Percentiles rank a stretch among this genome's conserved stretches.
These are phyloP conservation scores for Hyperoplus immaculatus DNA, from an alignment of 2,797 vertebrate species.

Conservation along the genomic window DNA sequence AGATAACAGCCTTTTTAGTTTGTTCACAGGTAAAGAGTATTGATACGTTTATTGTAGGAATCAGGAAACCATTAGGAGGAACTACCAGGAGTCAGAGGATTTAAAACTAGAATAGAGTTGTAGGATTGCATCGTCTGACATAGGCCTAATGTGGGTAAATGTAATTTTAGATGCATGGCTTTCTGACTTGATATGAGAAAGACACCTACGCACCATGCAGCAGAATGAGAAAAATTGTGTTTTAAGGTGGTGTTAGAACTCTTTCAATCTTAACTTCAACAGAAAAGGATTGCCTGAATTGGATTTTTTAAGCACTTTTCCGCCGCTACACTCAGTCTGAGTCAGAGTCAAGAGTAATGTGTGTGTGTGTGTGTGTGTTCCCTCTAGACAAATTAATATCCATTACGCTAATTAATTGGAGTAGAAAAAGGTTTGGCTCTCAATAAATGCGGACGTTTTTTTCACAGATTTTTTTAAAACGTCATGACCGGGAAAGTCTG, in stretches of 20 bases:
- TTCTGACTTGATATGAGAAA: neutral
- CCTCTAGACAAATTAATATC: conserved; percentile 6
- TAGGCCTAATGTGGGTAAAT: conserved; percentile 1
- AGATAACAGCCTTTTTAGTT: neutral
- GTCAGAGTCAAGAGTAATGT: neutral
- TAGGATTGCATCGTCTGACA: neutral
- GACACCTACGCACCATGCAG: neutral
- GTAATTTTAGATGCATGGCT: neutral
- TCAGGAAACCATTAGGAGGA: neutral
- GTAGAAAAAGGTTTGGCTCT: neutral
- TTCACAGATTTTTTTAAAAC: neutral
- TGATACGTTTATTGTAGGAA: neutral
- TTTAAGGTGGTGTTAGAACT: neutral
- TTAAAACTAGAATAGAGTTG: neutral
- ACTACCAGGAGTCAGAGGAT: neutral
- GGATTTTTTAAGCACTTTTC: neutral
- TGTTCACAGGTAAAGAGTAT: neutral
- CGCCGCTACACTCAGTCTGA: neutral
- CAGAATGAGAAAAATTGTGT: neutral
- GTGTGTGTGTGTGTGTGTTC: neutral
- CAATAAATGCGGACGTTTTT: neutral
- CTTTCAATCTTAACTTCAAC: neutral
- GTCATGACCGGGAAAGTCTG: neutral
- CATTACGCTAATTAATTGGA: conserved; percentile 20
- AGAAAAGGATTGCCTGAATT: neutral